Base-by-base conservation (phyloP, 2,113 vertebrate species). In the Ailuropoda melanoleuca region DNA sequence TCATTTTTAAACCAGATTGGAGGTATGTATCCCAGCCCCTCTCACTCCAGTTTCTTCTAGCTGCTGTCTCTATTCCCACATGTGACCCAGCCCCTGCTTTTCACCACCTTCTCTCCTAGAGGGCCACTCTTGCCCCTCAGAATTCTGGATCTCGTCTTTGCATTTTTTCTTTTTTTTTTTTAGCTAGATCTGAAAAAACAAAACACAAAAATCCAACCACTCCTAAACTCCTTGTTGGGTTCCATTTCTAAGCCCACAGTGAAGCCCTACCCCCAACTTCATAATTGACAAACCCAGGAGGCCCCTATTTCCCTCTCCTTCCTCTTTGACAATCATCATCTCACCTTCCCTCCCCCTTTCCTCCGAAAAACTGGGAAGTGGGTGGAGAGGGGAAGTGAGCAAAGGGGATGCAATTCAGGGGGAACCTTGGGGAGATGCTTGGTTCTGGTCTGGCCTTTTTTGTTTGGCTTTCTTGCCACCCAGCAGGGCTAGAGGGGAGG, bases 371-470 rank as follows among this genome's bases (percentile, higher is more conserved):
- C 37, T 86, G 81, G 53, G 24, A 94, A 86, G 66, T 92, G n/a
- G 53, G 58, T 48, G 83, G 39, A 95, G 50, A 62, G 37, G 53
- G 88, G 83, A 98, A 93, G 62, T 89, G 77, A 97, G 60, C 72
- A 82, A 81, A 53, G 60, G 9, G 15, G 23, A 50, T 46, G 48
- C 34, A 53, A 92, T 1, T 62, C 46, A 68, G 88, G 74, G 58
- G 21, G 29, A 68, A 14, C 21, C 66, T 15, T 13, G 6, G 21
- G 6, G 17, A 66, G 7, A 48, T 46, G 62, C 48, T 39, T 29
- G 14, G 29, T 60, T 95, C 90, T 26, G 24, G 77, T 75, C 39
- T 93, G 31, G 26, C 5, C 0, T 75, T 88, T 81, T 90, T 64
- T 46, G 31, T 48, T 80, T 72, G 26, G 62, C 0, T 46, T 94